These are phyloP conservation scores for Stenodema calcarata DNA, from an alignment of 2,888 invertebrate species.

Conservation along the genomic window DNA sequence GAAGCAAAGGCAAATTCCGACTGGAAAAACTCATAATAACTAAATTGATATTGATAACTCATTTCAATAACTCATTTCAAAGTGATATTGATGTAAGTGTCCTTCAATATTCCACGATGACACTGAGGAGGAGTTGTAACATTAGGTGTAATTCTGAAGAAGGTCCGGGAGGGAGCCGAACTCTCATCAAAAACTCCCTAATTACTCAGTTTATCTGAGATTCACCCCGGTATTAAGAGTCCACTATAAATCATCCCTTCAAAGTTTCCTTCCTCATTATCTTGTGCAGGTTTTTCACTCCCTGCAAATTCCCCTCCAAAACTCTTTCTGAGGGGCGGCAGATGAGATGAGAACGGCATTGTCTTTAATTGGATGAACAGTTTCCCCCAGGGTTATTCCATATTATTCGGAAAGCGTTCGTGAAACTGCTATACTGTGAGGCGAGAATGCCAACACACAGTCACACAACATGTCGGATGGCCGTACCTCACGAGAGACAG, in stretches of 20 bases:
- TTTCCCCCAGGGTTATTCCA: no score
- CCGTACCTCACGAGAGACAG: no score
- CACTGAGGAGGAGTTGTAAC: neutral
- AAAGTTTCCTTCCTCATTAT: conserved; percentile 33
- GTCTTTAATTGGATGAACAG: conserved; percentile 5
- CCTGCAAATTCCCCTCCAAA: neutral
- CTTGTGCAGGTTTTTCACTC: conserved; percentile 26
- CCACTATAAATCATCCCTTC: conserved; percentile 36
- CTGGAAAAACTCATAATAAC: no score
- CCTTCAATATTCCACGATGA: neutral
- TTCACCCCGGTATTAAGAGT: conserved; percentile 37
- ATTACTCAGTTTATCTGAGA: conserved; percentile 45
- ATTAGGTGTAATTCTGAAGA: neutral
- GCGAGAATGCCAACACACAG: no score
- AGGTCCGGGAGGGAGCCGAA: neutral
- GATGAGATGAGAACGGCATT: neutral
- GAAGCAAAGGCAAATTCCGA: no score
- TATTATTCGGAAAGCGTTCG: no score
- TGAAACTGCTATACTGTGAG: no score
- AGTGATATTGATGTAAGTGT: no score
- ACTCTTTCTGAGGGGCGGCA: neutral
- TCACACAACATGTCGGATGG: no score
- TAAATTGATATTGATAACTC: no score
- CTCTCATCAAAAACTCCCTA: conserved; percentile 34
- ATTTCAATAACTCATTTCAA: no score